phyloP scores from a whole-genome alignment of 1,140 invertebrate species.

The Hormaphis cornu region DNA sequence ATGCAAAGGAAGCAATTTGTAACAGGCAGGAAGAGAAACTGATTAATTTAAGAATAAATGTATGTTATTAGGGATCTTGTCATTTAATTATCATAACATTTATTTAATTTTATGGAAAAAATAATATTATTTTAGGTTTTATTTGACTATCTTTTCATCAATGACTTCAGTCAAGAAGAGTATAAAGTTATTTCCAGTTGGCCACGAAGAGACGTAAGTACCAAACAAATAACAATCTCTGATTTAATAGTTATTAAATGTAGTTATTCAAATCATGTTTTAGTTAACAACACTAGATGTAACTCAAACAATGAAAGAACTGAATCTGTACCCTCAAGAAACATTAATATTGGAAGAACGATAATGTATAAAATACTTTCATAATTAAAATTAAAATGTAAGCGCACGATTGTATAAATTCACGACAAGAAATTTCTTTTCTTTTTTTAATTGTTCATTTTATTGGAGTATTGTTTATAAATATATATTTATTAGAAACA shows the following conservation, averaged over 20 bases:
- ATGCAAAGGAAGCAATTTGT: no score
- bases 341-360: constrained; percentile 84
- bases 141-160: constrained; percentile 72
- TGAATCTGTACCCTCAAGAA: constrained; percentile 84
- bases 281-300: constrained; percentile 71
- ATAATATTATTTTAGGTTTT: constrained; percentile 50
- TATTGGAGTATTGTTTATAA: constrained; percentile 6
- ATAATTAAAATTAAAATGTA: neutral
- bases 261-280: neutral
- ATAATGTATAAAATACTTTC: no score
- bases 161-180: constrained; percentile 76
- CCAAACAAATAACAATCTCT: neutral
- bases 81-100: neutral
- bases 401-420: constrained; percentile 14
- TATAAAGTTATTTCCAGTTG: constrained; percentile 85
- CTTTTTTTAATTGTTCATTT: neutral
- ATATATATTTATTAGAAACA: constrained; percentile 3
- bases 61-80: no score
- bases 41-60: no score
- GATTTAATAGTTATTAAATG: neutral
- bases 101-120: neutral
- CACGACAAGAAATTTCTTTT: neutral
- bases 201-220: constrained; percentile 82
- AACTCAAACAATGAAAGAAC: constrained; percentile 62
- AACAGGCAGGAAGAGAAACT: no score